Base-by-base conservation (phyloP, 2,113 vertebrate genomes). In the Willisornis vidua region DNA sequence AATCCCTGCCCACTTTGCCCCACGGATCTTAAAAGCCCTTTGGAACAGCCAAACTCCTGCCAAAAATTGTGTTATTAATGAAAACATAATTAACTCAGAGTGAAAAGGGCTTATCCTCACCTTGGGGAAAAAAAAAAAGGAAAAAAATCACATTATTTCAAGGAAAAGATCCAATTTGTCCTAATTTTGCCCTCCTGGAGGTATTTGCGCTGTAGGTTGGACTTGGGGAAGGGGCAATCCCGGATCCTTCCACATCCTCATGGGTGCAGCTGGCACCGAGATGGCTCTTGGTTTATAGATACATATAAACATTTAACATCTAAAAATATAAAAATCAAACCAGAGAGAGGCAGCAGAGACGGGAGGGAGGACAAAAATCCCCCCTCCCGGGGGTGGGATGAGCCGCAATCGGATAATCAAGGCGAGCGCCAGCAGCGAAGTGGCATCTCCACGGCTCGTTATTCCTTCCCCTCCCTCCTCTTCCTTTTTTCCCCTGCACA, bases 401-500 rank as follows among this genome's bases (percentile, higher is more conserved):
- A 93, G 73, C 59, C 0, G 7, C 85, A 29, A 52, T 41, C 28
- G 67, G 83, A 85, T 83, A 89, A 96, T 90, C 91, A 55, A 61
- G 35, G 85, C 6, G 3, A 94, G 39, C 1, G 1, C 16, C 12
- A 80, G 94, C 80, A 49, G 45, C 48, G 0, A 95, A 87, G 85
- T 57, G 91, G 88, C 84, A 85, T 41, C 78, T 89, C 70, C 2
- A 15, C 26, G 0, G 49, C 72, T 85, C 39, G 76, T 61, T 16
- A 4, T 49, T 84, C 77, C 81, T 58, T 19, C 72, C 3, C 24
- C 61, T 65, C 66, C 77, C 58, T 58, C 46, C 62, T 14, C 45
- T 59, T 45, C 70, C 71, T 19, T 59, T 23, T 20, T 5, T 3
- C 5, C 3, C 51, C 31, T 14, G 5, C 70, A 39, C 1, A 0